Evolutionary conservation across 2,797 vertebrate species (phyloP).

Genomic region (Falco biarmicus): DNA sequence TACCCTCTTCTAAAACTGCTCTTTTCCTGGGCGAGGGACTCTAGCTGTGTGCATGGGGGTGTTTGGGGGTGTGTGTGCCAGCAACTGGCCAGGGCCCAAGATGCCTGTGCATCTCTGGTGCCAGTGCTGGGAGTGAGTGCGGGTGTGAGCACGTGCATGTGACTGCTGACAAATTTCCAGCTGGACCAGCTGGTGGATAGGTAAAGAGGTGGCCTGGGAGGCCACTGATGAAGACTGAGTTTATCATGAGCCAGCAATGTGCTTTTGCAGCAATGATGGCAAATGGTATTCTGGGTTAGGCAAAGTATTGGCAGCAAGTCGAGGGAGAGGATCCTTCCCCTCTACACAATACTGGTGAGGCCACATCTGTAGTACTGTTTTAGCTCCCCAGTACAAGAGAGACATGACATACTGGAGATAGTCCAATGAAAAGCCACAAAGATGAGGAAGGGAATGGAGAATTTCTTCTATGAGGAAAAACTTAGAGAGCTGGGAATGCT

Average conservation of each 20-base stretch:
- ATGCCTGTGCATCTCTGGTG: neutral
- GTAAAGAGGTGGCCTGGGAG: neutral
- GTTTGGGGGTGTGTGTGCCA: neutral
- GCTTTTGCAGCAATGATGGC: neutral
- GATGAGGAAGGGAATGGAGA: neutral
- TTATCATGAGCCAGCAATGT: neutral
- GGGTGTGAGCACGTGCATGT: neutral
- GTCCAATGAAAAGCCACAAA: neutral
- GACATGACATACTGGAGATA: neutral
- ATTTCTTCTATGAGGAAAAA: neutral
- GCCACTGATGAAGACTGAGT: neutral
- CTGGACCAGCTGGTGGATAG: neutral
- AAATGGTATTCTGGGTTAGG: neutral
- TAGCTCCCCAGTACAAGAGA: neutral
- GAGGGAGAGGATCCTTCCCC: no score
- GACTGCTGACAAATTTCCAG: neutral
- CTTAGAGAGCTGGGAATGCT: neutral
- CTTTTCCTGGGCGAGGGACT: no score
- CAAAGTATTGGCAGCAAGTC: neutral
- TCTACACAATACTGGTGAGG: neutral
- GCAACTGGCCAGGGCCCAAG: neutral
- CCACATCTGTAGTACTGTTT: neutral
- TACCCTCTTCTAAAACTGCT: no score
- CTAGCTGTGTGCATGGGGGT: neutral
- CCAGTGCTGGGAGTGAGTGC: neutral